Percentiles rank a stretch among this genome's conserved stretches.
phyloP scores from a whole-genome alignment of 2,888 invertebrate genomes.

The Bombyx huttoni region DNA sequence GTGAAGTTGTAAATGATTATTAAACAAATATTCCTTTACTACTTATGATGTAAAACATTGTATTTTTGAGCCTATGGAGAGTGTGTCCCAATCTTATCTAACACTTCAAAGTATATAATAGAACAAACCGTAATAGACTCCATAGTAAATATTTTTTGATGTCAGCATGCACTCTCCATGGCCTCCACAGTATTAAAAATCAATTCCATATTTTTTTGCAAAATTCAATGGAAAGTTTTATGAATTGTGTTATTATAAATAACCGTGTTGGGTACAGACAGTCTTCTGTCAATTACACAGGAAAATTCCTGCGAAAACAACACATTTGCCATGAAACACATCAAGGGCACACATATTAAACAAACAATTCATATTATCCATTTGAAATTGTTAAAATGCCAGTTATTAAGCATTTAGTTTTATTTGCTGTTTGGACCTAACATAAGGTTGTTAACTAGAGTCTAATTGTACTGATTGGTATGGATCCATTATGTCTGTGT shows the following conservation, averaged over 20 bases:
- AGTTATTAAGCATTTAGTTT: conserved; percentile 16
- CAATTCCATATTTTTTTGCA: conserved; percentile 9
- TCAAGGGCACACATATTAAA: too few relatives aligned
- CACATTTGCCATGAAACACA: background rate
- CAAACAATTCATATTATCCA: background rate
- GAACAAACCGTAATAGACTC: background rate
- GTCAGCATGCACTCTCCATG: conserved; percentile 20
- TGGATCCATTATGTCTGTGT: conserved; percentile 48
- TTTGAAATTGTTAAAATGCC: conserved; percentile 8
- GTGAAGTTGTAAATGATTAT: conserved; percentile 40
- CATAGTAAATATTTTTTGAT: conserved; percentile 7
- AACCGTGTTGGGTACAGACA: conserved; percentile 49
- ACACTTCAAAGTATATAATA: conserved; percentile 8
- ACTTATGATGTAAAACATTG: conserved; percentile 18
- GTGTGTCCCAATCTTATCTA: conserved; percentile 16
- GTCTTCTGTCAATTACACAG: conserved; percentile 41
- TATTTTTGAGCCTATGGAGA: conserved; percentile 28
- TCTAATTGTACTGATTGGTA: conserved; percentile 32
- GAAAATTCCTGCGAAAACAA: conserved; percentile 25
- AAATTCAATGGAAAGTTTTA: conserved; percentile 4
- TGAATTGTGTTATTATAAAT: conserved; percentile 12
- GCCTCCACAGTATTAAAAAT: conserved; percentile 17
- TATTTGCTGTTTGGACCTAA: conserved; percentile 48
- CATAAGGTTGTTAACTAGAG: conserved; percentile 38
- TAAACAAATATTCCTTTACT: conserved; percentile 17